Evolutionary conservation across 1,140 invertebrate species (phyloP), one percentile per base, ranked within the genome.

Genomic region (Hylaeus anthracinus): DNA sequence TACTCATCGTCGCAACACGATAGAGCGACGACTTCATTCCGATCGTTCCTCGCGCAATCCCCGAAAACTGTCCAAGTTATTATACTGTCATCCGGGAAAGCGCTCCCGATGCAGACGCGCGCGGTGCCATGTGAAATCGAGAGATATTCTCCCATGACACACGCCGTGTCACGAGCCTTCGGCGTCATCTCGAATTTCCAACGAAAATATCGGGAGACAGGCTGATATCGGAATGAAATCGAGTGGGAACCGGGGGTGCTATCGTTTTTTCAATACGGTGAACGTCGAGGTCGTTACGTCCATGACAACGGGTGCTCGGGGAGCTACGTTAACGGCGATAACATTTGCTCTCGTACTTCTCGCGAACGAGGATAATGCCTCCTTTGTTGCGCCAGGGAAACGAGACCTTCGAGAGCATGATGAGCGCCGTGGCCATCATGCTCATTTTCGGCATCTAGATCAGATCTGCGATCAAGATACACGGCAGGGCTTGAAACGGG

Each of bases 191-290:
- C 58, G 45, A 72, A 63, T 63, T 72, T 53, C 58, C 9, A n/a
- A 14, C 53, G 39, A 45, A 61, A 79, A 79, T 70, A 73, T 79
- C 39, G 66, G 10, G 76, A 58, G 39, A 58, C 15, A 26, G 14
- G 58, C 37, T 53, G 41, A 61, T 74, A 66, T 61, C 63, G 69
- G 64, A 72, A 81, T 67, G 56, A 74, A 71, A 77, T 72, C 72
- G 63, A 37, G 67, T 41, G 15, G 48, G 58, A 41, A 72, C 83
- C 12, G 3, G 15, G 65, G 4, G 48, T 26, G 64, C 61, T 64
- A 41, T 65, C 37, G 60, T 67, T 84, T 72, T 76, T 74, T 58
- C 58, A 48, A 58, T 45, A 84, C 72, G 71, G 8, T 58, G 67
- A 73, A 39, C 67, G 61, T 15, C 71, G 15, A 53, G 61, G 72